Conservation (phyloP, 2,113 vertebrate genomes). For the Malaclemys terrapin region DNA sequence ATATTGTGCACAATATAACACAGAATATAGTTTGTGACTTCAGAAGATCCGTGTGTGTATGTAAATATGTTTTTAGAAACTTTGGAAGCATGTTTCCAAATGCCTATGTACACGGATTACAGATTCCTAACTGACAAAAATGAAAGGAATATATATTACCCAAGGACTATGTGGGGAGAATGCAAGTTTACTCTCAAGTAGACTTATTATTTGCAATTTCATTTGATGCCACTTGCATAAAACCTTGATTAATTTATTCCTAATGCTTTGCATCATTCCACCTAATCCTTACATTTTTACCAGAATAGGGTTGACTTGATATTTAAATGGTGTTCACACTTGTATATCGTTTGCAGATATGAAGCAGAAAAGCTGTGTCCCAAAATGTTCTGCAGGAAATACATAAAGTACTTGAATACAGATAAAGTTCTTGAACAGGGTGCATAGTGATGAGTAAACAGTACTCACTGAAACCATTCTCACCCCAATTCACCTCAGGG, state of each 20-base stretch:
- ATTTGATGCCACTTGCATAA: background rate
- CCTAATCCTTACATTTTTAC: slow-evolving; percentile 23
- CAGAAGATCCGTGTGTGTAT: slow-evolving; percentile 5
- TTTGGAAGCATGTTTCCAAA: slow-evolving; percentile 40
- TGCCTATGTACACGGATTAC: background rate
- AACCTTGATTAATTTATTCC: slow-evolving; percentile 13
- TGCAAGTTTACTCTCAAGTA: slow-evolving; percentile 45
- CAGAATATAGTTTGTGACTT: slow-evolving; percentile 36
- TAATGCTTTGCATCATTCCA: background rate
- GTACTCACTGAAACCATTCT: background rate
- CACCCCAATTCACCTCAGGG: background rate
- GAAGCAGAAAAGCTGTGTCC: background rate
- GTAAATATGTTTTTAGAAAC: slow-evolving; percentile 36
- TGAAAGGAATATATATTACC: background rate
- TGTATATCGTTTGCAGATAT: slow-evolving; percentile 22
- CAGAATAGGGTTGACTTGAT: background rate
- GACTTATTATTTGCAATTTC: slow-evolving; percentile 37
- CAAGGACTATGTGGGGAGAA: background rate
- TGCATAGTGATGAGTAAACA: background rate
- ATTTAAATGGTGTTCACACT: slow-evolving; percentile 28
- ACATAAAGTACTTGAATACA: background rate
- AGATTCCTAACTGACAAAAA: slow-evolving; percentile 6
- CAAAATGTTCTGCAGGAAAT: slow-evolving; percentile 24
- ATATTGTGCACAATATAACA: background rate
- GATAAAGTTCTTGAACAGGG: background rate